These are phyloP conservation scores for Dynastes maya DNA, from an alignment of 2,888 invertebrate species.

Conservation along the genomic window DNA sequence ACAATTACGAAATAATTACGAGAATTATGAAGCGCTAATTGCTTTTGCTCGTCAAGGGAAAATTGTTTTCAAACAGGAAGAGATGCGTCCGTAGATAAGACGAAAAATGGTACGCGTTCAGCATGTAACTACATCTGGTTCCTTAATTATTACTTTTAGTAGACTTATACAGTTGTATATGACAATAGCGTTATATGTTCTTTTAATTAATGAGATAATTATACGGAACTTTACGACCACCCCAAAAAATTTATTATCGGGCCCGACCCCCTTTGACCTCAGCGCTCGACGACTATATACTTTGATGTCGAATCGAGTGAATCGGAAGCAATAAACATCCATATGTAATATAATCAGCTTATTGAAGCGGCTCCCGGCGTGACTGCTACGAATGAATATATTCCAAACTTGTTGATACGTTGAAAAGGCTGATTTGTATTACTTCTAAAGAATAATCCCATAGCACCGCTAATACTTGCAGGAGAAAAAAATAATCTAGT, in stretches of 20 bases:
- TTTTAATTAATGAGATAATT: conserved; percentile 46
- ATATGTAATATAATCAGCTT: conserved; percentile 28
- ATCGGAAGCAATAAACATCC: conserved; percentile 45
- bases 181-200: conserved; percentile 39
- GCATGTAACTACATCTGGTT: conserved; percentile 23
- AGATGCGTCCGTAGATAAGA: conserved; percentile 34
- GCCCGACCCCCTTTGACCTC: conserved; percentile 29
- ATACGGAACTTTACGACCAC: conserved; percentile 44
- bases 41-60: conserved; percentile 27
- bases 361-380: neutral
- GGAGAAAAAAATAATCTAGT: too few relatives aligned
- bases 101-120: conserved; percentile 28
- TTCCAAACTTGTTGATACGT: conserved; percentile 1
- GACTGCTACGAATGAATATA: neutral
- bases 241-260: conserved; percentile 45
- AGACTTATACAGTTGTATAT: conserved; percentile 36
- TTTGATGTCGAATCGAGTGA: conserved; percentile 35
- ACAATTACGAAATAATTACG: conserved; percentile 43
- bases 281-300: conserved; percentile 17
- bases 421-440: neutral
- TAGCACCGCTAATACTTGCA: too few relatives aligned
- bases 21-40: conserved; percentile 41
- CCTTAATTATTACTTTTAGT: conserved; percentile 39
- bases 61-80: conserved; percentile 43
- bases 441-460: too few relatives aligned